Conservation (phyloP, 2,888 invertebrate genomes). For the Eupithecia centaureata region DNA sequence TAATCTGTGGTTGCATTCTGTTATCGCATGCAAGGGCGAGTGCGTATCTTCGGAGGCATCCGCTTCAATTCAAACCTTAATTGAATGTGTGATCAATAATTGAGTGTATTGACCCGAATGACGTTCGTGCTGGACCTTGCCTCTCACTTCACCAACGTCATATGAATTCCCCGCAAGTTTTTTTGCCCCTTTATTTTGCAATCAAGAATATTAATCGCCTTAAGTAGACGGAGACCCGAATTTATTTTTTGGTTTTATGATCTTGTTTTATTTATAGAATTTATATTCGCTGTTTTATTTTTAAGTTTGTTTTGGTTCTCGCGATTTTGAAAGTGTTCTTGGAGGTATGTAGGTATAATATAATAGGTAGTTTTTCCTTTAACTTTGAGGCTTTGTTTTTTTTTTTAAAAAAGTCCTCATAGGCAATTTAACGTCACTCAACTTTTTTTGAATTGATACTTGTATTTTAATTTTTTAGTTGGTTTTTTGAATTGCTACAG, state of each 20-base stretch:
- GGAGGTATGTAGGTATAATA: neutral
- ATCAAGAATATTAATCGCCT: slow-evolving; percentile 19
- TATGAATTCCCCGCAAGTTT: slow-evolving; percentile 49
- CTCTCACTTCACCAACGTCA: slow-evolving; percentile 55
- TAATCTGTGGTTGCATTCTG: neutral
- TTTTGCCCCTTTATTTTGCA: slow-evolving; percentile 27
- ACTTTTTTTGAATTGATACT: neutral
- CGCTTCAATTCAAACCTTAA: slow-evolving; percentile 47
- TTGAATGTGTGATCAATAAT: slow-evolving; percentile 57
- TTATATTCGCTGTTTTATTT: slow-evolving; percentile 10
- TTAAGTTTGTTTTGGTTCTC: neutral
- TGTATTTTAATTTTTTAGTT: too few species aligned
- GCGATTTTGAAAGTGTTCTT: neutral
- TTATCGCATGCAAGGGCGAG: neutral
- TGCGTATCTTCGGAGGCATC: neutral
- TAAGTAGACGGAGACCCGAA: neutral
- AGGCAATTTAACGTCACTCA: neutral
- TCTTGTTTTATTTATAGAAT: slow-evolving; percentile 5
- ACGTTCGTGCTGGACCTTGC: slow-evolving; percentile 49
- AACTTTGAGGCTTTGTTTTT: neutral
- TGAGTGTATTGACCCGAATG: slow-evolving; percentile 60
- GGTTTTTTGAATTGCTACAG: too few species aligned
- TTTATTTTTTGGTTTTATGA: slow-evolving; percentile 11
- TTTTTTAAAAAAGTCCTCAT: neutral
- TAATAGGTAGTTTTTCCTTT: neutral